Conservation (phyloP, 2,113 vertebrate species). For the cattle (Bos taurus) region DNA sequence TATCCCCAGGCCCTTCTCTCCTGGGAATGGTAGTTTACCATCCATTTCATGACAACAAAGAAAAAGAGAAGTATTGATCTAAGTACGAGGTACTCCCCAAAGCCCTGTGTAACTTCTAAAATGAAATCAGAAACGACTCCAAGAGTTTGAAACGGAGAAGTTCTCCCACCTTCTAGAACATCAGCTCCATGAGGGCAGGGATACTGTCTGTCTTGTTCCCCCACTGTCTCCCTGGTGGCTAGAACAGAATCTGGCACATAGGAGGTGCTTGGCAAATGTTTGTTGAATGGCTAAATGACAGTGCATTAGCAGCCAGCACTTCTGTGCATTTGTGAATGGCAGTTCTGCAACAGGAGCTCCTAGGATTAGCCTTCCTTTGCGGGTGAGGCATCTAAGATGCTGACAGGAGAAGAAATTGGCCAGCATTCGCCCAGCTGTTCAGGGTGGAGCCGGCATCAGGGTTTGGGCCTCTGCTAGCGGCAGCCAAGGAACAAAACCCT, state of each 20-base stretch:
- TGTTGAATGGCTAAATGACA: not conserved
- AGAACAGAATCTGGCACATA: not conserved
- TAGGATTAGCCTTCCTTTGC: not conserved
- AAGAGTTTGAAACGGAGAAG: not conserved
- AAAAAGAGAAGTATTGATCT: not conserved
- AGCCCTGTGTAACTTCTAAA: not conserved
- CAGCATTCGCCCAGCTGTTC: accelerated
- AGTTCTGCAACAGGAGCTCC: not conserved
- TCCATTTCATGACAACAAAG: not conserved
- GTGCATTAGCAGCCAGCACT: accelerated
- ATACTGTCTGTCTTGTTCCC: not conserved
- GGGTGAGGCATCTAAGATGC: not conserved
- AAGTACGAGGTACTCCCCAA: no score
- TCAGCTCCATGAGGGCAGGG: not conserved
- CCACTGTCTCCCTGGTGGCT: not conserved
- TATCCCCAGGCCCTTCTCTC: not conserved
- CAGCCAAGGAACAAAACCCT: not conserved
- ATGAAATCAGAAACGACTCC: accelerated
- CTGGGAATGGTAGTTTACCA: not conserved
- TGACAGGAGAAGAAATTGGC: accelerated
- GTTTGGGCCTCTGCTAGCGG: not conserved
- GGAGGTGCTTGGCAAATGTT: not conserved
- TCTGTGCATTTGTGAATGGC: accelerated
- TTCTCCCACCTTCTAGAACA: not conserved
- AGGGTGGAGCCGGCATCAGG: accelerated